Base-by-base conservation (phyloP, 2,888 invertebrate genomes). In the Liodrosophila aerea region DNA sequence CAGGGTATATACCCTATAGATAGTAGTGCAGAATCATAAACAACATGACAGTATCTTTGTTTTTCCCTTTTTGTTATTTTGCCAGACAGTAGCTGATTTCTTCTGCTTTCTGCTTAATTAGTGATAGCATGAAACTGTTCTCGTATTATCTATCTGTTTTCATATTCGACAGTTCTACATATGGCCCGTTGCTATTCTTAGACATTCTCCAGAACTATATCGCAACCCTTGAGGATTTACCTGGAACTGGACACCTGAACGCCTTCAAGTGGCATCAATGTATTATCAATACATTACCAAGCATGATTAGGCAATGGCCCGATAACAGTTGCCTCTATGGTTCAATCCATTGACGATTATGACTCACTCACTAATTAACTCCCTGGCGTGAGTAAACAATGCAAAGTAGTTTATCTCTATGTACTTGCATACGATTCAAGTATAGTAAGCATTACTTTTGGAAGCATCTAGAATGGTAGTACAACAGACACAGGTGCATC, bases 11-110 rank as follows among this genome's bases (percentile, higher is more conserved):
- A 40, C 7, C 22, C 16, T 12, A 22, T 27, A 44, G 69, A 69
- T 69, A 69, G 30, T 34, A 11, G 31, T 49, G 15, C 15, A 36
- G 50, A 37, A 53, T 61, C 69, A 61, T 65, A 65, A 71, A 61
- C 54, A 69, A 57, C 61, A 40, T 33, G 34, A 57, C 57, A 56
- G 56, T 13, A 52, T 65, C 52, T 66, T 65, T 52, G 9, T 56
- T 72, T 43, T 53, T n/a, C n/a, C n/a, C n/a, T n/a, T n/a, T n/a
- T n/a, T n/a, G n/a, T n/a, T n/a, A n/a, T n/a, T n/a, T 57, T 53
- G 56, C 53, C 37, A 69, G 56, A 53, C 49, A 51, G 52, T 57
- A 37, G 45, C 22, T 22, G 22, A 22, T 22, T 22, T 22, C 22
- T 22, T 22, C 22, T 22, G 22, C 22, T 13, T 43, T 46, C 39